Evolutionary conservation across 2,797 vertebrate species (phyloP), one percentile per base, ranked within the genome.

Genomic region (Onychomys arenicola): DNA sequence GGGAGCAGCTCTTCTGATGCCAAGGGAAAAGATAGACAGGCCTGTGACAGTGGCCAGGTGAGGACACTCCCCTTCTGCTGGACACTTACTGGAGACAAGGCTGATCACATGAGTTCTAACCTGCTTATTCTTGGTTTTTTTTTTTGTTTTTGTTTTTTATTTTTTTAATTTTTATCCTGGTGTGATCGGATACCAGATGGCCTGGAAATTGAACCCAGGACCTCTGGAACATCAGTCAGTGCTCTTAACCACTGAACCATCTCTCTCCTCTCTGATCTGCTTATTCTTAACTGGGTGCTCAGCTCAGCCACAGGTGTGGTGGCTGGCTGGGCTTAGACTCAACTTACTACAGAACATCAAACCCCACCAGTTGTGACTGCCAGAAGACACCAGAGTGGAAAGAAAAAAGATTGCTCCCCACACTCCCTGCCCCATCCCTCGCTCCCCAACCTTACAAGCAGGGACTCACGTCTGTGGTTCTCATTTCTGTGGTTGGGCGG

Each of bases 401-500:
- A 85, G 61, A 23, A 40, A 76, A 76, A 76, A 37, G 55, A 65
- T 23, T 4, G 57, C 80, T 61, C 76, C 49, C 10, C 14, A 25
- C 13, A 76, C 61, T 27, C 17, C 76, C 94, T 80, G 12, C 34
- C 46, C 87, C 65, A 40, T 29, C 83, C 89, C 65, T 75, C 75
- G 34, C 63, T 16, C 16, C 63, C 90, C 87, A 57, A 40, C 10
- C 63, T 84, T 34, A 57, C 12, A 55, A 46, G 71, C 27, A 93
- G 92, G 92, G 98, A 98, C 99, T 99, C 99, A 99, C 99, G 99
- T 99, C 99, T 99, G 98, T 99, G 99, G 98, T 99, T 99, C 98
- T 99, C 99, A 0, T 99, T 99, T 98, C 98, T 98, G 95, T 99
- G 99, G 77, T 98, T 98, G 4, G 99, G 99, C 73, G 99, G 98